Evolutionary conservation across 2,797 vertebrate genomes (phyloP).

Genomic region (Phoeniculus purpureus): DNA sequence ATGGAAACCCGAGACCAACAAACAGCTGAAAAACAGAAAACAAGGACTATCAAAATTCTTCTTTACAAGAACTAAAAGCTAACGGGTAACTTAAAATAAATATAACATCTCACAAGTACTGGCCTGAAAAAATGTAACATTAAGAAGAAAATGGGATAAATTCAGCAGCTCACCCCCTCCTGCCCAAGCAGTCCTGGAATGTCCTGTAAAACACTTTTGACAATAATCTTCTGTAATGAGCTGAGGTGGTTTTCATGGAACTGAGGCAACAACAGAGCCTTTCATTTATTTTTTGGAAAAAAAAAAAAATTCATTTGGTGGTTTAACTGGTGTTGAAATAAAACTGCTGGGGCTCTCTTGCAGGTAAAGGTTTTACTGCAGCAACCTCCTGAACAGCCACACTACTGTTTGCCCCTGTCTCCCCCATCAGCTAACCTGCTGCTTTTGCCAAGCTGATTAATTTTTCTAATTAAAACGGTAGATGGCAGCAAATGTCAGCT

Average conservation of each 20-base stretch:
- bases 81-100: neutral
- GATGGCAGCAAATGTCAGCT: constrained; percentile 83
- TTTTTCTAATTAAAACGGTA: constrained; percentile 65
- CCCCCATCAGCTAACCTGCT: neutral
- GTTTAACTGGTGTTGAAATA: constrained; percentile 39
- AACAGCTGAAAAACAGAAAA: constrained; percentile 85
- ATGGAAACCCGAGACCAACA: constrained; percentile 95
- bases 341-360: neutral
- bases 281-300: constrained; percentile 26
- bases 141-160: neutral
- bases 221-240: constrained; percentile 73
- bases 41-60: neutral
- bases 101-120: neutral
- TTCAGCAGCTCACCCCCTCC: neutral
- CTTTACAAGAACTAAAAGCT: neutral
- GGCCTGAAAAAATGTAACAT: neutral
- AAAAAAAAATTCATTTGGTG: neutral
- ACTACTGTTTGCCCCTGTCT: neutral
- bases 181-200: neutral
- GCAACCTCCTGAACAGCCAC: neutral
- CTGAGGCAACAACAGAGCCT: constrained; percentile 64
- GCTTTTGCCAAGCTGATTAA: constrained; percentile 5
- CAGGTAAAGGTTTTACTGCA: constrained; percentile 9
- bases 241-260: constrained; percentile 57
- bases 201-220: constrained; percentile 13